Evolutionary conservation across 1,140 invertebrate genomes (phyloP), one percentile per base, ranked within the genome.

Genomic region (Formica selysi): DNA sequence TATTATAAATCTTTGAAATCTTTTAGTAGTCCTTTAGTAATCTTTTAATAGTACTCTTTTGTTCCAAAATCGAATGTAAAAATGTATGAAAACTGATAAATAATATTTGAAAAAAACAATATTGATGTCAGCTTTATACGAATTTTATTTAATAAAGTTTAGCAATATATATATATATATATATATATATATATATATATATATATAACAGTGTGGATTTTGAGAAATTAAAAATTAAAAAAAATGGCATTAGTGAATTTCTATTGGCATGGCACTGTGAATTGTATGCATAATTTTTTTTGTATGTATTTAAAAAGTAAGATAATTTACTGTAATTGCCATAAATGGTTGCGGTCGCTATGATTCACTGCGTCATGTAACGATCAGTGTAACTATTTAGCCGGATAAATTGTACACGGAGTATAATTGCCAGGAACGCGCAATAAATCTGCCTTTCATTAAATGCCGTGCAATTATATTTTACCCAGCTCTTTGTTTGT

Each of bases 381-480:
- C 54, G 73, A 76, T 61, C 38, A 38, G 73, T 44, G 57, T 44
- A 44, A 76, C 74, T 76, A 32, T 57, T 76, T 76, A 76, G 62
- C 48, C 59, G 8, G 74, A 76, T 76, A 76, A 76, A 76, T 76
- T 76, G 59, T 76, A 48, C 57, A 29, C 74, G n/a, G 38, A 62
- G 57, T 41, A 62, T 76, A 76, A 76, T 76, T 76, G 74, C 59
- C 57, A 29, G 57, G 44, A 62, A 44, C 13, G 10, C 44, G 64
- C 19, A 54, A 80, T 80, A 80, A 80, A 80, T 80, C 64, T 68
- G 44, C 57, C 44, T 51, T 80, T 80, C n/a, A 78, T 65, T 78
- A 68, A 80, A 68, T 38, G 48, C 29, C 22, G 16, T 11, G 62
- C 48, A 68, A 80, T 80, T 65, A 41, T 57, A 54, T 51, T 67